Evolutionary conservation across 2,888 invertebrate species (phyloP).

Genomic region (Drosophila trichaetosa): DNA sequence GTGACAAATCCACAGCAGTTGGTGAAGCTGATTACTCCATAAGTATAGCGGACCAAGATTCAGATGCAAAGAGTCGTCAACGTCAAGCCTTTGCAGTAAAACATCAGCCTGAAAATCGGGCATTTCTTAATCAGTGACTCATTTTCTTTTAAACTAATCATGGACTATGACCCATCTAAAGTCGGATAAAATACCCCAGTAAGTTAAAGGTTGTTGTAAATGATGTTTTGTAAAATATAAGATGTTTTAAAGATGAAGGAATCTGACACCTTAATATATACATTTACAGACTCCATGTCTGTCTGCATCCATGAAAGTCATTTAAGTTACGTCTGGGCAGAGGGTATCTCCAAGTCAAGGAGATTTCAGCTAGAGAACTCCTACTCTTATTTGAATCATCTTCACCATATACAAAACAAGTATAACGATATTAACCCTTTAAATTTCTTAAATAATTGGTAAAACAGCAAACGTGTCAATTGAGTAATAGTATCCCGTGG

Average conservation of each 20-base stretch:
- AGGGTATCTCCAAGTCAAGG: neutral
- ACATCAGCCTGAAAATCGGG: slow-evolving; percentile 14
- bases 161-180: neutral
- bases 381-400: neutral
- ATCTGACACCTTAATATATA: neutral
- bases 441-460: slow-evolving; percentile 15
- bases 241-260: neutral
- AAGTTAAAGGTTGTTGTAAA: neutral
- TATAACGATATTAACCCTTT: neutral
- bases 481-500: slow-evolving; percentile 57
- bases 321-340: neutral
- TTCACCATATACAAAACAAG: neutral
- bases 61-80: slow-evolving; percentile 10
- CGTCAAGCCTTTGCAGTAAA: neutral
- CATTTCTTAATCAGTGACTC: slow-evolving; percentile 46
- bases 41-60: slow-evolving; percentile 41
- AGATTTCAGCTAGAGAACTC: neutral
- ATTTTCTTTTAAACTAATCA: slow-evolving; percentile 57
- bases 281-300: neutral
- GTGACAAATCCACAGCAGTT: slow-evolving; percentile 85
- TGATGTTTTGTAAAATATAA: neutral
- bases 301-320: neutral
- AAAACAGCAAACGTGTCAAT: slow-evolving; percentile 56
- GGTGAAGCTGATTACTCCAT: slow-evolving; percentile 83
- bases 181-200: neutral